Evolutionary conservation across 1,140 invertebrate species (phyloP).

Genomic region (Euborellia annulipes): DNA sequence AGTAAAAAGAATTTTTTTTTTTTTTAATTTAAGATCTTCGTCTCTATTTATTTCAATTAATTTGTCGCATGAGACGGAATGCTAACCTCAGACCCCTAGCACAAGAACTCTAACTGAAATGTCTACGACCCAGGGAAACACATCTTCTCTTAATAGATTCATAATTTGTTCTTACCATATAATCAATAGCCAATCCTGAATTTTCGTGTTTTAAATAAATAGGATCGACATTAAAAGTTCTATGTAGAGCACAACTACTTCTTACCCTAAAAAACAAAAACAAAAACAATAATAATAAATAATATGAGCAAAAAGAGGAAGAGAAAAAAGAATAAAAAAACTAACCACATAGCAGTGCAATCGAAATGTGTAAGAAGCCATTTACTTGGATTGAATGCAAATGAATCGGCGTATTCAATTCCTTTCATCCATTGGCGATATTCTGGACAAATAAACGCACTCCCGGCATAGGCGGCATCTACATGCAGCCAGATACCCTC

Average conservation of each 20-base stretch:
- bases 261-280: constrained; percentile 75
- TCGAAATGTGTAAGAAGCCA: constrained; percentile 42
- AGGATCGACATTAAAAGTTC: constrained; percentile 93
- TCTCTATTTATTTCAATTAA: too few species aligned
- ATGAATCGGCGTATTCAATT: constrained; percentile 34
- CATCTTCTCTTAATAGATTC: too few species aligned
- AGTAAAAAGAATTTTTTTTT: too few species aligned
- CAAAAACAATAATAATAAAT: too few species aligned
- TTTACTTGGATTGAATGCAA: constrained; percentile 43
- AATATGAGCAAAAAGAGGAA: too few species aligned
- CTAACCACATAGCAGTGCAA: constrained; percentile 27
- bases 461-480: constrained; percentile 19
- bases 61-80: too few species aligned
- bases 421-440: constrained; percentile 32
- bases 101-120: too few species aligned
- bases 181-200: constrained; percentile 81
- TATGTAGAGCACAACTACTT: constrained; percentile 76
- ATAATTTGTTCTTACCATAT: constrained; percentile 58
- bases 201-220: constrained; percentile 88
- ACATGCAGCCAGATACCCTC: constrained; percentile 4
- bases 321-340: too few species aligned
- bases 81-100: too few species aligned
- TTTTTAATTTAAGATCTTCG: too few species aligned
- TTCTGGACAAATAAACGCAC: constrained; percentile 40
- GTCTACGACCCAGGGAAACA: too few species aligned